These are phyloP conservation scores for Gastracanthus pulcherrimus DNA, from an alignment of 2,888 invertebrate species.

Conservation along the genomic window DNA sequence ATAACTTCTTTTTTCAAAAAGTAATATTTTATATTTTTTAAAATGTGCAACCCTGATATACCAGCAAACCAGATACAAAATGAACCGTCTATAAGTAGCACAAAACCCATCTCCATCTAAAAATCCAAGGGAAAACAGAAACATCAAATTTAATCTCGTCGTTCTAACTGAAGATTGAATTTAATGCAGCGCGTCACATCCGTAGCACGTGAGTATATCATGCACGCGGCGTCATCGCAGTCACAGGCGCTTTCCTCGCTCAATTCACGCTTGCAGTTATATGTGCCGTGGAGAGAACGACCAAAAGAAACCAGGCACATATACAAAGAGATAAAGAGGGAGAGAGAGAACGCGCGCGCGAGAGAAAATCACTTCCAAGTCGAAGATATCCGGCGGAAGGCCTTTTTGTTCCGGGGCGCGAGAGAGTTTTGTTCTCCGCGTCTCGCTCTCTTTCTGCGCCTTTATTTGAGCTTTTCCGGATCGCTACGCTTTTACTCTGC, in stretches of 20 bases:
- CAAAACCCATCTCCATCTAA: too few species aligned
- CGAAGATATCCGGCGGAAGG: constrained; percentile 41
- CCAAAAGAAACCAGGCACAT: background rate
- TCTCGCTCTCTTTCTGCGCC: constrained; percentile 2
- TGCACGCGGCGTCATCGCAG: constrained; percentile 20
- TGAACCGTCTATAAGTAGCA: too few species aligned
- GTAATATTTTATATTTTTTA: too few species aligned
- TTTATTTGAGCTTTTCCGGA: constrained; percentile 53
- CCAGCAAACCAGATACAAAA: too few species aligned
- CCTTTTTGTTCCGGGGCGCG: constrained; percentile 48
- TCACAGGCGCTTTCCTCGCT: constrained; percentile 23
- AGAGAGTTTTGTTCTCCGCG: constrained; percentile 42
- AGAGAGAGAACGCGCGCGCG: too few species aligned
- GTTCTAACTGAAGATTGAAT: background rate
- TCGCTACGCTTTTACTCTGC: constrained; percentile 42
- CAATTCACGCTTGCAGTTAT: background rate
- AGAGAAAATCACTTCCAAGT: constrained; percentile 48
- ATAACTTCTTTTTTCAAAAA: too few species aligned
- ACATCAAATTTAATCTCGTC: constrained; percentile 11
- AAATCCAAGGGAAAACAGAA: background rate
- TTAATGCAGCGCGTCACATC: constrained; percentile 6
- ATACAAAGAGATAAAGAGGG: background rate
- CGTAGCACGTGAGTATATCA: background rate
- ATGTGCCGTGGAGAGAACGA: background rate
- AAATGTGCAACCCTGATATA: too few species aligned